phyloP scores from a whole-genome alignment of 2,888 invertebrate genomes.

The Rotaria sp. region DNA sequence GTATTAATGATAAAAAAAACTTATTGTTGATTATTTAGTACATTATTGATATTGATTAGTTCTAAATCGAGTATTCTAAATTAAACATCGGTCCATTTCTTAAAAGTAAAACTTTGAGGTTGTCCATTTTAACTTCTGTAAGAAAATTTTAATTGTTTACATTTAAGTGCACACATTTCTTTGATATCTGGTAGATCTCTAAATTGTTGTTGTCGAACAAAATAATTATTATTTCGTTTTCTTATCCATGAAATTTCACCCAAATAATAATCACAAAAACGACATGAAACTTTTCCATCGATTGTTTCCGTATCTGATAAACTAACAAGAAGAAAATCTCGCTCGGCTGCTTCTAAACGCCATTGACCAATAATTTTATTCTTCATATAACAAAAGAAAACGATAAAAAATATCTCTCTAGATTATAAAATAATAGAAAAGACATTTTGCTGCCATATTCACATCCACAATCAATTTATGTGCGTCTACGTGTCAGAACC shows the following conservation, averaged over 20 bases:
- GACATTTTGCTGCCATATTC: too few species aligned
- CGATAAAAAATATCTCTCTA: too few species aligned
- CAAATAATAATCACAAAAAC: not conserved
- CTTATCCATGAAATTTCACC: not conserved
- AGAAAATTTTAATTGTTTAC: slow-evolving; percentile 7
- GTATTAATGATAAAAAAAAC: too few species aligned
- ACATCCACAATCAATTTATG: too few species aligned
- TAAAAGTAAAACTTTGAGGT: not conserved
- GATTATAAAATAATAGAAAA: too few species aligned
- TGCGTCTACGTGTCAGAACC: too few species aligned
- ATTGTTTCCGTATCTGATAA: not conserved
- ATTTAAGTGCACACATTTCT: slow-evolving; percentile 3
- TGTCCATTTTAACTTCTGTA: not conserved
- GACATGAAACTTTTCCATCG: not conserved
- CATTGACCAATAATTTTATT: too few species aligned
- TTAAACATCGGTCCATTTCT: not conserved
- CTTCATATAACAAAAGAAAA: too few species aligned
- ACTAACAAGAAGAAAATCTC: too few species aligned
- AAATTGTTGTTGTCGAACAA: not conserved
- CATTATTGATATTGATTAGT: not conserved
- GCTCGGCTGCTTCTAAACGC: too few species aligned
- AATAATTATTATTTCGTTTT: not conserved
- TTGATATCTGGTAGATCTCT: not conserved
- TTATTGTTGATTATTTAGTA: too few species aligned
- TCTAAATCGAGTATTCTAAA: not conserved